Evolutionary conservation across 2,888 invertebrate species (phyloP).

Genomic region (Eilema depressum): DNA sequence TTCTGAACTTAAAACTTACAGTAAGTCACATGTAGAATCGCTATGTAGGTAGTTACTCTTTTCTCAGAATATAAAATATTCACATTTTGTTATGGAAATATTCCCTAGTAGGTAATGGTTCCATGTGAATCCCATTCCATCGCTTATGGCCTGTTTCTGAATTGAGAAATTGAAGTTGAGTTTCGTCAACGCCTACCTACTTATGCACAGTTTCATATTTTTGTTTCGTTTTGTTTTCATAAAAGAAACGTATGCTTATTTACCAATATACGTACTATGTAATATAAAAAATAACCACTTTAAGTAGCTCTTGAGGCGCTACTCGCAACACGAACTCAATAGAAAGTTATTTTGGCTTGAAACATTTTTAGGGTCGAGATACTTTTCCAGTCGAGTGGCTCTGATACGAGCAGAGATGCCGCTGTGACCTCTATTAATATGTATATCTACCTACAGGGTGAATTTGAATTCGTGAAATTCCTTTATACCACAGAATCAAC

Average conservation of each 20-base stretch:
- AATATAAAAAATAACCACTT: not conserved
- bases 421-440: conserved; percentile 6
- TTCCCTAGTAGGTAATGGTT: too few relatives aligned
- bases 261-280: not conserved
- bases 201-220: not conserved
- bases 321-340: conserved; percentile 19
- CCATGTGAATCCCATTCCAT: not conserved
- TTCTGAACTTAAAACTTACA: too few relatives aligned
- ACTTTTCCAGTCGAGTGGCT: conserved; percentile 7
- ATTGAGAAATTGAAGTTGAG: not conserved
- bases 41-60: too few relatives aligned
- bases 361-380: conserved; percentile 32
- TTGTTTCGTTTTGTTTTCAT: not conserved
- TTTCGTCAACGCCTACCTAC: not conserved
- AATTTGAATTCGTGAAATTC: not conserved
- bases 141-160: not conserved
- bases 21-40: too few relatives aligned
- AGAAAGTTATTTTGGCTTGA: conserved; percentile 25
- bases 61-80: too few relatives aligned
- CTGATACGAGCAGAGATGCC: not conserved
- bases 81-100: too few relatives aligned
- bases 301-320: not conserved
- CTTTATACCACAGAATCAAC: not conserved
- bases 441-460: not conserved
- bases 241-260: not conserved